Evolutionary conservation across 2,888 invertebrate genomes (phyloP).

Genomic region (Lymantria monacha): DNA sequence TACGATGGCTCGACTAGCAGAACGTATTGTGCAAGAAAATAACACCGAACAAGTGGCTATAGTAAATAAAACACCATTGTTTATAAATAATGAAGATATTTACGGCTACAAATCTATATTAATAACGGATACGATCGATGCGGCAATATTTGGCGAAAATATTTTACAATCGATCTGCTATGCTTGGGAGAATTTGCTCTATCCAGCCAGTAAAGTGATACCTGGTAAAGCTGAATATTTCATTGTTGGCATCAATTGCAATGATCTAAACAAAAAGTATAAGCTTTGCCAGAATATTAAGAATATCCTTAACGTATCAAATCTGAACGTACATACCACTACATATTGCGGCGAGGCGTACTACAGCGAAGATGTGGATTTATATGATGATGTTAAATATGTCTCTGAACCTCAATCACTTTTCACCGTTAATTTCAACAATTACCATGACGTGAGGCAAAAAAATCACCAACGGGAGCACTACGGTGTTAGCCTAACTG

Average conservation of each 20-base stretch:
- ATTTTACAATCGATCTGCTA: slow-evolving; percentile 82
- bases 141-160: slow-evolving; percentile 20
- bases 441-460: slow-evolving; percentile 14
- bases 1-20: slow-evolving; percentile 12
- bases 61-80: slow-evolving; percentile 7
- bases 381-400: slow-evolving; percentile 20
- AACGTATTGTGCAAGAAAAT: slow-evolving; percentile 18
- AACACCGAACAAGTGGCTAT: slow-evolving; percentile 10
- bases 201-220: slow-evolving; percentile 8
- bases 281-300: slow-evolving; percentile 9
- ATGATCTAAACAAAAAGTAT: slow-evolving; percentile 13
- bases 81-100: slow-evolving; percentile 11
- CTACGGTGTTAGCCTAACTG: slow-evolving; percentile 7
- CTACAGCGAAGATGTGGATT: slow-evolving; percentile 18
- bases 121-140: slow-evolving; percentile 17
- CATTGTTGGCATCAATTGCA: slow-evolving; percentile 14
- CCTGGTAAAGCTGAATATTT: slow-evolving; percentile 24
- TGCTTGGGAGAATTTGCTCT: slow-evolving; percentile 73
- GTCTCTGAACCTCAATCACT: slow-evolving; percentile 19
- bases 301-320: slow-evolving; percentile 8
- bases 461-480: slow-evolving; percentile 11
- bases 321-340: slow-evolving; percentile 15
- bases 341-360: slow-evolving; percentile 13
- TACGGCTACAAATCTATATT: slow-evolving; percentile 12
- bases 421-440: slow-evolving; percentile 25